Conservation (phyloP, 2,113 vertebrate species). For the Camelus bactrianus region DNA sequence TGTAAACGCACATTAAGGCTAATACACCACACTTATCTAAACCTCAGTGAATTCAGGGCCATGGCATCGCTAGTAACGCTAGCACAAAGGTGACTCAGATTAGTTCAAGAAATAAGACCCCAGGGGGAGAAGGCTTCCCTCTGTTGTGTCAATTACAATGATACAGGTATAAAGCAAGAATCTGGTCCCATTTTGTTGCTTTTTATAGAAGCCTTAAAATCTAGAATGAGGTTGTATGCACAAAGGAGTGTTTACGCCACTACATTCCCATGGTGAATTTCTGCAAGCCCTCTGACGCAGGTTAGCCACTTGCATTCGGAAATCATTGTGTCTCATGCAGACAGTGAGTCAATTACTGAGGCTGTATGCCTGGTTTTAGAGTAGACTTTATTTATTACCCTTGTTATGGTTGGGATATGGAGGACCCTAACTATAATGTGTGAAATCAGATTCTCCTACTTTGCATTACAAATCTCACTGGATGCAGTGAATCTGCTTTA, state of each 20-base stretch:
- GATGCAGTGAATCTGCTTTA: conserved; percentile 77
- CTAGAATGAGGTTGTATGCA: not conserved
- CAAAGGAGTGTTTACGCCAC: not conserved
- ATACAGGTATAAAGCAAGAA: conserved; percentile 6
- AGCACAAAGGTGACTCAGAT: conserved; percentile 70
- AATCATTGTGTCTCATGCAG: conserved; percentile 60
- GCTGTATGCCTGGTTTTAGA: conserved; percentile 62
- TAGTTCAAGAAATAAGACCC: not conserved
- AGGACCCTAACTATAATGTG: conserved; percentile 59
- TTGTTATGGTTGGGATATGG: conserved; percentile 63
- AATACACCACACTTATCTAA: conserved; percentile 73
- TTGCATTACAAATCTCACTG: conserved; percentile 71
- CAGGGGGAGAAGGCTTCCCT: not conserved
- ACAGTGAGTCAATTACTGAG: not conserved
- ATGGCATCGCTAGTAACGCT: not conserved
- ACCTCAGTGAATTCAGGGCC: conserved; percentile 69
- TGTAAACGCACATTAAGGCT: conserved; percentile 79
- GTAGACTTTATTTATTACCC: conserved; percentile 68
- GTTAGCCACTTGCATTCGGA: not conserved
- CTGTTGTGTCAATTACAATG: not conserved
- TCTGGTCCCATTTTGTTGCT: not conserved
- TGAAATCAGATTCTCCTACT: conserved; percentile 75
- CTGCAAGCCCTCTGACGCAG: conserved; percentile 10
- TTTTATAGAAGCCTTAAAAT: not conserved
- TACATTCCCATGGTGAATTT: conserved; percentile 1